Evolutionary conservation across 2,797 vertebrate species (phyloP).

Genomic region (Trachurus trachurus): DNA sequence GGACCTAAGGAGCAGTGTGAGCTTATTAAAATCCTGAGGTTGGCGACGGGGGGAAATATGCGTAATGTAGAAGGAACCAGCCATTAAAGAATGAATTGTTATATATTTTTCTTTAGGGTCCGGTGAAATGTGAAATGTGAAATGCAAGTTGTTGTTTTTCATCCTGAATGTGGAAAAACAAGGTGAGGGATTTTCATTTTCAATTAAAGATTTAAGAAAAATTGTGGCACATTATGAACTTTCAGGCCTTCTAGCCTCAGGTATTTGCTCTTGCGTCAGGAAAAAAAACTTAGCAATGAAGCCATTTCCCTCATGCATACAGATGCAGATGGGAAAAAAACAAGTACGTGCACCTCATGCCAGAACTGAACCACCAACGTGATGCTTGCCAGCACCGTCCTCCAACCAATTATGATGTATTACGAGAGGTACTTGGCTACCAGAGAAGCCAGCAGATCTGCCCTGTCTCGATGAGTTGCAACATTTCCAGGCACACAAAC

Average conservation of each 20-base stretch:
- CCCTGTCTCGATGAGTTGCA: constrained; percentile 65
- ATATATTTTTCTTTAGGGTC: not conserved
- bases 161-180: not conserved
- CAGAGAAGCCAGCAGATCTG: constrained; percentile 64
- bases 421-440: constrained; percentile 59
- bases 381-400: constrained; percentile 62
- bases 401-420: constrained; percentile 67
- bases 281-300: constrained; percentile 29
- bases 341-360: constrained; percentile 30
- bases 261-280: constrained; percentile 19
- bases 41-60: constrained; percentile 36
- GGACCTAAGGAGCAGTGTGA: constrained; percentile 41
- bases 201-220: constrained; percentile 10
- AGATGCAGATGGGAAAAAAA: constrained; percentile 34
- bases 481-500: constrained; percentile 77
- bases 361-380: constrained; percentile 59
- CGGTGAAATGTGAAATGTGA: constrained; percentile 24
- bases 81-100: constrained; percentile 5
- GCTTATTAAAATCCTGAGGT: constrained; percentile 67
- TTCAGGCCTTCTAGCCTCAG: constrained; percentile 24
- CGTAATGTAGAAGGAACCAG: constrained; percentile 11
- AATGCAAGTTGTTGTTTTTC: constrained; percentile 16
- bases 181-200: not conserved
- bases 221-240: not conserved
- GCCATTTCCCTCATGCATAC: constrained; percentile 10